Conservation (phyloP, 2,113 vertebrate genomes). For the Psophia crepitans region DNA sequence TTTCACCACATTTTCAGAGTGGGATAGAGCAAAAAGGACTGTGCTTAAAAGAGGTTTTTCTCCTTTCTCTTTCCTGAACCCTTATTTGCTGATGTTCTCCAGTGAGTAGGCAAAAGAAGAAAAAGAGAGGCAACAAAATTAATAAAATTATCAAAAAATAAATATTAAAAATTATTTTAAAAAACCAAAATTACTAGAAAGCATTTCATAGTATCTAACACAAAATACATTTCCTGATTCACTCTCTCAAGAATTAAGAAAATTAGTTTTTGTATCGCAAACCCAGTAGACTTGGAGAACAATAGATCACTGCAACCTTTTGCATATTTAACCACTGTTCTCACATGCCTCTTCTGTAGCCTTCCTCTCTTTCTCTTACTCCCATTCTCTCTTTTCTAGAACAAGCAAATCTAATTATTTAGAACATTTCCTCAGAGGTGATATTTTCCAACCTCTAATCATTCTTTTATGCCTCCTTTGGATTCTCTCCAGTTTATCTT, state of each 20-base stretch:
- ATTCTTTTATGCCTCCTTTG: background rate
- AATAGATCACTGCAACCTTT: background rate
- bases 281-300: background rate
- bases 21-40: background rate
- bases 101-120: background rate
- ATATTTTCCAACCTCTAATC: slow-evolving; percentile 28
- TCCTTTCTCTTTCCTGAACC: background rate
- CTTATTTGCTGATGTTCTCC: background rate
- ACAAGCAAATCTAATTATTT: slow-evolving; percentile 50
- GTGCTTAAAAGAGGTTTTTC: rapidly evolving
- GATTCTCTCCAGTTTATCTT: slow-evolving; percentile 31
- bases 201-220: background rate
- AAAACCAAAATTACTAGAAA: background rate
- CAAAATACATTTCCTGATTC: background rate
- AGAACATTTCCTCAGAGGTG: slow-evolving; percentile 19
- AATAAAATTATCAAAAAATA: background rate
- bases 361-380: background rate
- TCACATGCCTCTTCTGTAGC: background rate
- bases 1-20: background rate
- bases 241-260: background rate
- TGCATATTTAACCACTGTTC: background rate
- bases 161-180: background rate
- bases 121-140: background rate
- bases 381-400: background rate
- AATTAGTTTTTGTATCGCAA: background rate